These are phyloP conservation scores for Drosophila multiciliata DNA, from an alignment of 2,888 invertebrate genomes.

Conservation along the genomic window DNA sequence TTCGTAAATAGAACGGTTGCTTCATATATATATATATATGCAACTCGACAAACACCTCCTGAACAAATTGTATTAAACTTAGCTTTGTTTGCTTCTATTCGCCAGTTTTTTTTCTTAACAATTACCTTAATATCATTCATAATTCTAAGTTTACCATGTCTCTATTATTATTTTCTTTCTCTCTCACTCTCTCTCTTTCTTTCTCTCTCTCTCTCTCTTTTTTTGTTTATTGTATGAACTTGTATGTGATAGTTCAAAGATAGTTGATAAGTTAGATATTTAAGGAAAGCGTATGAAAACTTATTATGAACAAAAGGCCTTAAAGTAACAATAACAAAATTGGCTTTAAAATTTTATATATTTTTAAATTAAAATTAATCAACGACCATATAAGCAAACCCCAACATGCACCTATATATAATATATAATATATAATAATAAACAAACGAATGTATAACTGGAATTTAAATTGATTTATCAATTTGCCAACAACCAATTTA, in stretches of 20 bases:
- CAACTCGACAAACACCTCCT: background rate
- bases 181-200: conserved; percentile 18
- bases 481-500: conserved; percentile 22
- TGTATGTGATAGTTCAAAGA: conserved; percentile 83
- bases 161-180: conserved; percentile 21
- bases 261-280: conserved; percentile 63
- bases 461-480: conserved; percentile 34
- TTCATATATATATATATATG: background rate
- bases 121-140: conserved; percentile 19
- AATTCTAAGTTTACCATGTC: conserved; percentile 16
- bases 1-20: background rate
- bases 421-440: background rate
- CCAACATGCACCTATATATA: conserved; percentile 8
- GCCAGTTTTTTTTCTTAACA: conserved; percentile 17
- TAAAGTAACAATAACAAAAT: conserved; percentile 20
- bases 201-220: conserved; percentile 16
- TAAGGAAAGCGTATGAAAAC: conserved; percentile 12
- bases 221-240: conserved; percentile 68
- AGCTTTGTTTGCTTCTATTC: background rate
- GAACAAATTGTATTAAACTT: conserved; percentile 10
- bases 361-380: conserved; percentile 3
- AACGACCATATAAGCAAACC: conserved; percentile 11
- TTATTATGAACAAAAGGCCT: conserved; percentile 26
- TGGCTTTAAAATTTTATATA: conserved; percentile 38
- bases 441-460: conserved; percentile 12